phyloP scores from a whole-genome alignment of 2,888 invertebrate species.

The Cordilura impudica region DNA sequence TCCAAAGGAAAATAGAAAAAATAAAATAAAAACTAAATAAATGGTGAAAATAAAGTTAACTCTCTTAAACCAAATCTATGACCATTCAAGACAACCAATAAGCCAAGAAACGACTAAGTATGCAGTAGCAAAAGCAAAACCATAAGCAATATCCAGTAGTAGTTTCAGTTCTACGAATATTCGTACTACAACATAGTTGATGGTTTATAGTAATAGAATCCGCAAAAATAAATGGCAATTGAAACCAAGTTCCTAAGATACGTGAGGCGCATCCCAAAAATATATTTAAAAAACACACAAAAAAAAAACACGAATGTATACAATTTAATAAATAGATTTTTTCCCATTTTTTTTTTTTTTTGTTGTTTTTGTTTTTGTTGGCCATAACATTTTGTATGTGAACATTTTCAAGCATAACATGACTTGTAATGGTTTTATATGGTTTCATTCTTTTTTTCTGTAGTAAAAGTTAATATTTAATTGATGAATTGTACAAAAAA shows the following conservation, averaged over 20 bases:
- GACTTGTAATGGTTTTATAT: conserved; percentile 51
- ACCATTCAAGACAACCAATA: conserved; percentile 62
- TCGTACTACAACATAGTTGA: conserved; percentile 33
- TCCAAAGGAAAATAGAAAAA: not conserved
- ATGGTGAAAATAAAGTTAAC: conserved; percentile 60
- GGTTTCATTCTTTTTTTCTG: conserved; percentile 12
- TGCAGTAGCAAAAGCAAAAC: conserved; percentile 50
- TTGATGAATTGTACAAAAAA: conserved; percentile 55
- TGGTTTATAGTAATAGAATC: conserved; percentile 58
- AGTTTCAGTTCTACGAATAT: conserved; percentile 10
- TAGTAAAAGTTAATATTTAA: conserved; percentile 54
- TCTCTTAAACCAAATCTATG: conserved; percentile 61
- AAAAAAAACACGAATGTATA: conserved; percentile 50
- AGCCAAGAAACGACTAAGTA: conserved; percentile 60
- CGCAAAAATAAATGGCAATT: conserved; percentile 64
- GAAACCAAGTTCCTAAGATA: conserved; percentile 61
- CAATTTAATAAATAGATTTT: conserved; percentile 62
- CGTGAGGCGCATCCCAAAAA: conserved; percentile 58
- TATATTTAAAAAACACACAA: conserved; percentile 3
- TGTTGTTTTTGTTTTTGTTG: conserved; percentile 1
- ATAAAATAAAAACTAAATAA: conserved; percentile 57
- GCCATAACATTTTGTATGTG: conserved; percentile 2
- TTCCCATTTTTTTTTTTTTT: not conserved
- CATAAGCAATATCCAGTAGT: conserved; percentile 52
- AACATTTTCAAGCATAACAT: conserved; percentile 24